Base-by-base conservation (phyloP, 2,888 invertebrate species). In the Torymus auratus region DNA sequence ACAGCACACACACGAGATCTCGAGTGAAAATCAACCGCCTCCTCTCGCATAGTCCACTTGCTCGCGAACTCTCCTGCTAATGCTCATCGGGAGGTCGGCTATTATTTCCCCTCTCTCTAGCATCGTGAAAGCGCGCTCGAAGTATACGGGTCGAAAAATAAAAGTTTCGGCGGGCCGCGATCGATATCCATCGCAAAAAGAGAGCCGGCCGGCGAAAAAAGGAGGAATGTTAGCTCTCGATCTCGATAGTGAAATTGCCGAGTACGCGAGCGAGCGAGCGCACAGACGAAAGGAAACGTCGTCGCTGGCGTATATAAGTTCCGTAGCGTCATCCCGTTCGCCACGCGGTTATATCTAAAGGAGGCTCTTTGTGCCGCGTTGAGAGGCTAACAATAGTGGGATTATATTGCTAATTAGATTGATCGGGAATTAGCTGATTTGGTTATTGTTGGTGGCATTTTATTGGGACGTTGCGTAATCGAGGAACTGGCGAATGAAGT, bases 171-270 rank as follows among this genome's bases (percentile, higher is more conserved):
- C 7, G 15, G 20, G 15, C 15, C 52, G 52, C 15, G 52, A 52
- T 17, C 71, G 71, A 71, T 50, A 71, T 70, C 58, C 41, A 70
- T 20, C 17, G 70, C 58, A 58, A 58, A 70, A 70, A 70, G 58
- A 41, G 53, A 17, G 13, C 58, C 17, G 41, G 41, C 28, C n/a
- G 41, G 41, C 5, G 58, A 41, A 14, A 58, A 60, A 60, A 14
- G 50, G 13, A 28, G 12, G 50, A 20, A 14, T 10, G 11, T 3
- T 20, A 50, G 58, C 71, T 71, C 50, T 71, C 71, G 71, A 71
- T 71, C 71, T 50, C 50, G 71, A 71, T 71, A 71, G 71, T 71
- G 71, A 71, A 71, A 71, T 71, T 71, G 71, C 71, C 50, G 41
- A 41, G 41, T 41, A 7, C 41, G 41, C 41, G 41, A 41, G 20